These are phyloP conservation scores for Martes martes DNA, from an alignment of 2,113 vertebrate species.

Conservation along the genomic window DNA sequence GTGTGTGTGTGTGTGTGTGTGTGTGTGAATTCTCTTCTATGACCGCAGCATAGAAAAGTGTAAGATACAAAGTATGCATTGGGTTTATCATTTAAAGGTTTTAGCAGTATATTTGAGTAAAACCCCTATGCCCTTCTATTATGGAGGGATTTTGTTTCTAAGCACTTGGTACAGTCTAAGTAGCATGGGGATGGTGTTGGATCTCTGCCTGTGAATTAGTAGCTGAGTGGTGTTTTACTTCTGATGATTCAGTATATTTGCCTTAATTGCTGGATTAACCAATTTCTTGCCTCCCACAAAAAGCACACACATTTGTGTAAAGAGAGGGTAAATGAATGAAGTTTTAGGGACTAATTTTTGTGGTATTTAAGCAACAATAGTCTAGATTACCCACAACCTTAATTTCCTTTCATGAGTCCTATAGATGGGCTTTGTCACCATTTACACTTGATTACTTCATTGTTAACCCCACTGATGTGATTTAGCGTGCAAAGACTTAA, in stretches of 20 bases:
- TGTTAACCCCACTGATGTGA: constrained; percentile 75
- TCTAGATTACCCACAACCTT: constrained; percentile 67
- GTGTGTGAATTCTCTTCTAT: background rate
- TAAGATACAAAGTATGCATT: background rate
- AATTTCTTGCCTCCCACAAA: constrained; percentile 61
- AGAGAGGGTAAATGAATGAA: constrained; percentile 57
- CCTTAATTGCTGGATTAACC: constrained; percentile 76
- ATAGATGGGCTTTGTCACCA: constrained; percentile 64
- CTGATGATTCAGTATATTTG: constrained; percentile 75
- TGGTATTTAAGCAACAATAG: constrained; percentile 72
- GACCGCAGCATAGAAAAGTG: background rate
- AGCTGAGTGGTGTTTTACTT: constrained; percentile 76
- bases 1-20: background rate
- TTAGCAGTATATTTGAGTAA: background rate
- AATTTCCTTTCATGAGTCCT: constrained; percentile 72
- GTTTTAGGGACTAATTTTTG: constrained; percentile 60
- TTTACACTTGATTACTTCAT: constrained; percentile 76
- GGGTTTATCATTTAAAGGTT: background rate
- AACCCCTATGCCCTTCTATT: background rate
- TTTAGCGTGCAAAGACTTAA: constrained; percentile 79
- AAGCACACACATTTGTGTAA: constrained; percentile 50
- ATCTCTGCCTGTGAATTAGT: constrained; percentile 68
- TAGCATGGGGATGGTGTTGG: constrained; percentile 39
- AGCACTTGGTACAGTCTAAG: background rate
- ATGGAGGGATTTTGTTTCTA: constrained; percentile 16